phyloP scores from a whole-genome alignment of 2,797 vertebrate species.

The Microhierax caerulescens region DNA sequence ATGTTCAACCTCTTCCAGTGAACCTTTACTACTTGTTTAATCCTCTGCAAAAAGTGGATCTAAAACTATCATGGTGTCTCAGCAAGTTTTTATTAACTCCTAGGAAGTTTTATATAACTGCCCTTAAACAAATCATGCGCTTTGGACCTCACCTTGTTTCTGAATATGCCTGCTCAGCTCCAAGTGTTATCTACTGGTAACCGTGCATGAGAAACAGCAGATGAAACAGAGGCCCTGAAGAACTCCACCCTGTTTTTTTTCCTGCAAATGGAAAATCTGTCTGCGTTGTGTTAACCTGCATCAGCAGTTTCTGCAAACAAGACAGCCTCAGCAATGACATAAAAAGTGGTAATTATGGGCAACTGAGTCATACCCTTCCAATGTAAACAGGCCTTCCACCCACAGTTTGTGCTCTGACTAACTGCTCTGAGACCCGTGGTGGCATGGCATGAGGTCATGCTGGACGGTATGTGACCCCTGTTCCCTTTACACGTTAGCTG shows the following conservation, averaged over 20 bases:
- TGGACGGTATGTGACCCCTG: not conserved
- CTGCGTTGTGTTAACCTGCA: not conserved
- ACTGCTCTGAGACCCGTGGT: not conserved
- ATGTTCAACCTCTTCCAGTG: not conserved
- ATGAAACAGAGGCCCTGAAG: not conserved
- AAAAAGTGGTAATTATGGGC: constrained; percentile 19
- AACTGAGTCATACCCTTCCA: constrained; percentile 32
- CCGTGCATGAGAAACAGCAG: not conserved
- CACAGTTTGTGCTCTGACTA: not conserved
- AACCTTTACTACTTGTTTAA: not conserved
- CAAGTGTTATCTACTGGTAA: not conserved
- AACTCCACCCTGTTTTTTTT: not conserved
- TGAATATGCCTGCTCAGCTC: not conserved
- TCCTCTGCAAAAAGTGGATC: not conserved
- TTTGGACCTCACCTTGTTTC: not conserved
- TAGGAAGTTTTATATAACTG: not conserved
- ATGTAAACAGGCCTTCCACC: not conserved
- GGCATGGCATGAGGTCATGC: not conserved
- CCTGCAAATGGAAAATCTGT: not conserved
- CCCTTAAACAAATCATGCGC: not conserved
- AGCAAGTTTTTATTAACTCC: not conserved
- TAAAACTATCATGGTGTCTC: not conserved
- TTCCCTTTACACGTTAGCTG: not conserved
- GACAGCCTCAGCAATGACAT: not conserved
- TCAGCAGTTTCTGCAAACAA: constrained; percentile 8